A percentile compares a stretch with the other conserved stretches of the same genome.
phyloP scores from a whole-genome alignment of 1,140 invertebrate genomes.

The Trichonephila clavipes region DNA sequence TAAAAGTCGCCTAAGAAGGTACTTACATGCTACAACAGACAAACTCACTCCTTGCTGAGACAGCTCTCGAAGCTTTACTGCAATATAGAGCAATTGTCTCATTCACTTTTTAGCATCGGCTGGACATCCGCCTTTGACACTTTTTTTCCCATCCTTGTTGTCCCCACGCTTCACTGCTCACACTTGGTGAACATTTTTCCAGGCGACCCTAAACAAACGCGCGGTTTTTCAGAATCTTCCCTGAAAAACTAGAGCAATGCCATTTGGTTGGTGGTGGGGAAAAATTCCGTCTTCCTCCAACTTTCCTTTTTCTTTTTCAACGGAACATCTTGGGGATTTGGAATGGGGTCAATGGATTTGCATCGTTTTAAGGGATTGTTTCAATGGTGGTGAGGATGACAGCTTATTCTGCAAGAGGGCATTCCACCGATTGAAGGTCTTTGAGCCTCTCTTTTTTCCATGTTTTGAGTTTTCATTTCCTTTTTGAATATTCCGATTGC shows the following conservation, averaged over 20 bases:
- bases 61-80: neutral
- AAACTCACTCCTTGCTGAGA: neutral
- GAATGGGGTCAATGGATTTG: slow-evolving; percentile 5
- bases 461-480: neutral
- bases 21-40: slow-evolving; percentile 9
- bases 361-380: neutral
- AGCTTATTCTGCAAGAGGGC: neutral
- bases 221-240: neutral
- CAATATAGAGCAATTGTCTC: neutral
- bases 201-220: neutral
- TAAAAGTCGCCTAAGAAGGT: neutral
- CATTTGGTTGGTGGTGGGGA: neutral
- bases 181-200: neutral
- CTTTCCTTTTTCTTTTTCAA: neutral
- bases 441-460: no score
- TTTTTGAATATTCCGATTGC: neutral
- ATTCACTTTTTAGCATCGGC: neutral
- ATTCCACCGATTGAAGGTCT: neutral
- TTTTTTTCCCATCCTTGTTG: slow-evolving; percentile 38
- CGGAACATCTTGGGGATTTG: neutral
- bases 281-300: neutral
- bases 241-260: neutral
- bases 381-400: neutral
- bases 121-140: slow-evolving; percentile 24
- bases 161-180: neutral